Base-by-base conservation (phyloP, 2,888 invertebrate species). In the Rhagonycha lutea region DNA sequence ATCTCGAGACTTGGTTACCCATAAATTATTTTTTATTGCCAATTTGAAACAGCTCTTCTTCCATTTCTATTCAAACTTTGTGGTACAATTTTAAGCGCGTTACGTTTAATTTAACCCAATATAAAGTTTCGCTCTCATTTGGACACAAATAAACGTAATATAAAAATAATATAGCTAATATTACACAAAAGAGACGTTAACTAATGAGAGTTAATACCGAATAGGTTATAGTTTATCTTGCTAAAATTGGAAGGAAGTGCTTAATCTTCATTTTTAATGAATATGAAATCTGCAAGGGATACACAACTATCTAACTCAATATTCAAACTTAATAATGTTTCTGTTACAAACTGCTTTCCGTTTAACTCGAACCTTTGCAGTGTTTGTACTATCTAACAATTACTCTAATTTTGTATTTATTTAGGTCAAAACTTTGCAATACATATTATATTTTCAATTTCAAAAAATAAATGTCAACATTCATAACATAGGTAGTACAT, bases 341-440 rank as follows among this genome's bases (percentile, higher is more conserved):
- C 14, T 29, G 61, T 72, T 24, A 72, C 60, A 68, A 72, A 72
- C 47, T 72, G 61, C 72, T 60, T 68, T 26, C 61, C 32, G 68
- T 24, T 72, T 72, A 68, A 61, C 68, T 14, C 28, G 23, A 61
- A 68, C 23, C 72, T 72, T 28, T 68, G 60, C 18, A 47, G 47
- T 18, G 26, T 26, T n/a, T 65, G n/a, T 24, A n/a, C 63, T 26
- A 65, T 26, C 63, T n/a, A 24, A 65, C 23, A 26, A 47, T 47
- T 47, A 23, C 24, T 12, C 63, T 65, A 65, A 65, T 65, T 65
- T 24, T 65, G n/a, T 65, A 65, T 65, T 65, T 65, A 65, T 65
- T 65, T 65, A 65, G 63, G 63, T 4, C 23, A 65, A 26, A 65
- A 47, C 47, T n/a, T 47, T 8, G 9, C 9, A 8, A 28, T 28